Evolutionary conservation across 2,797 vertebrate genomes (phyloP), one percentile per base, ranked within the genome.

Genomic region (Cottoperca gobio): DNA sequence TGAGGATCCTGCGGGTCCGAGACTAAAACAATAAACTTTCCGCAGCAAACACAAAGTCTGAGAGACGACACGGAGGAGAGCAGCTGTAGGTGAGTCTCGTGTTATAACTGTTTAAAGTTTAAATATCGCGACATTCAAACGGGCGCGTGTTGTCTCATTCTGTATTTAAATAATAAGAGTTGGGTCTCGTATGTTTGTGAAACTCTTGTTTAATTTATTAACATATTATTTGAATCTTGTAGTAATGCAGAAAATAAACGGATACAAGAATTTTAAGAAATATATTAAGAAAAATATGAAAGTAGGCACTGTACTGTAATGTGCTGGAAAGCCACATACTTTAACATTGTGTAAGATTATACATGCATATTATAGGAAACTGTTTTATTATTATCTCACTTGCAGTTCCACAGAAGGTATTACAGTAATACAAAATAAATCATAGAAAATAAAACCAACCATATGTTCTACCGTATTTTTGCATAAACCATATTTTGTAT

Each of bases 41-140:
- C 7, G 3, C 26, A 0, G 9, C 33, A 5, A 1, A 11, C 14
- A 21, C 16, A 19, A 2, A 0, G n/a, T n/a, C 31, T 3, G 39
- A 12, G 50, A 45, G 10, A 12, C 2, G 13, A 31, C 28, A 0
- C n/a, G 35, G 42, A 37, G n/a, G 19, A 43, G 28, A 39, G 1
- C 17, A 33, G 24, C 37, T 6, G 2, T 71, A 0, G 48, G 76
- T 83, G 39, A 62, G 66, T 26, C 37, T 40, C 17, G 11, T 1
- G 2, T n/a, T 0, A 2, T 24, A 37, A 8, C 6, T 23, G 8
- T 16, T n/a, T 8, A 17, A n/a, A 10, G 8, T 9, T 43, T 6
- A 43, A 28, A 28, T 61, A 28, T 10, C 37, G 37, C 37, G 24
- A 37, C 2, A 24, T 54, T n/a, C 1, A 35, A 55, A 28, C 26